Conservation (phyloP, 2,888 invertebrate genomes). For the Rhyacophila evoluta region DNA sequence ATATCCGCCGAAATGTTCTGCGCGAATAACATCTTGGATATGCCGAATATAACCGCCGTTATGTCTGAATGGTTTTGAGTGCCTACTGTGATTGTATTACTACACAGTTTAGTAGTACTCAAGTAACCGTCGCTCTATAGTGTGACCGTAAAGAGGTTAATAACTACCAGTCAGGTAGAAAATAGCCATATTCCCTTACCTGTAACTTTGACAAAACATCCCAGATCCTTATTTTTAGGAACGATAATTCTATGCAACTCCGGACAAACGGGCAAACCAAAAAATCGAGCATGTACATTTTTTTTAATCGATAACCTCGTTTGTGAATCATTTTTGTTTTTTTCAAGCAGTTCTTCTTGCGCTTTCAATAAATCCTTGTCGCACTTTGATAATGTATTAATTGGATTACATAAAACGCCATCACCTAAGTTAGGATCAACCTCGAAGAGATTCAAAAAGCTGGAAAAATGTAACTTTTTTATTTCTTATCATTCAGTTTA, state of each 20-base stretch:
- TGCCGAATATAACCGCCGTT: no score
- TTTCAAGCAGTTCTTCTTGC: constrained; percentile 70
- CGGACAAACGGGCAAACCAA: constrained; percentile 77
- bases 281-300: constrained; percentile 77
- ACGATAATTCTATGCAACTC: constrained; percentile 75
- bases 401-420: constrained; percentile 75
- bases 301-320: constrained; percentile 68
- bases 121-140: no score
- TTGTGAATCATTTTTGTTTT: constrained; percentile 61
- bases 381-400: constrained; percentile 73
- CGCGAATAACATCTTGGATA: no score
- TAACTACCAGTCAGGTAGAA: no score
- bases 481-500: background rate
- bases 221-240: constrained; percentile 79
- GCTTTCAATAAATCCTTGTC: constrained; percentile 73
- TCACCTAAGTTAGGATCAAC: constrained; percentile 76
- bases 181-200: constrained; percentile 66
- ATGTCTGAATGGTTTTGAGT: no score
- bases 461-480: constrained; percentile 60
- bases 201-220: constrained; percentile 79
- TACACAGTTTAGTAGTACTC: no score
- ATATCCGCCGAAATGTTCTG: no score
- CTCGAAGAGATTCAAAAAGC: constrained; percentile 79
- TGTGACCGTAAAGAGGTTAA: no score
- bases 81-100: no score